phyloP scores from a whole-genome alignment of 2,888 invertebrate genomes.

The Melanotus villosus region DNA sequence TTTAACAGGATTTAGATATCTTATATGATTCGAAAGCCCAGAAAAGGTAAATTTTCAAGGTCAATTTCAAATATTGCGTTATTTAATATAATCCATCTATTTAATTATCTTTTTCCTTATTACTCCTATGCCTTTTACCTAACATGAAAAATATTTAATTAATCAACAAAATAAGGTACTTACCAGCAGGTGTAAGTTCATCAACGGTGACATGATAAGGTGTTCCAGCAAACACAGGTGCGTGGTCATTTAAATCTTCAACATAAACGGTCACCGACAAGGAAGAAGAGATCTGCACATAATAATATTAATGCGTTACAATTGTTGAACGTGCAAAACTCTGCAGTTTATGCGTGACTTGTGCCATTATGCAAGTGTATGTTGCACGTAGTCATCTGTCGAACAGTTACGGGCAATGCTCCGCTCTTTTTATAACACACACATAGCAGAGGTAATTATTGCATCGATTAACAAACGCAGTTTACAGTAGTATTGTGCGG shows the following conservation, averaged over 20 bases:
- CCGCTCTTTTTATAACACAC: background rate
- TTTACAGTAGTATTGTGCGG: too few species aligned
- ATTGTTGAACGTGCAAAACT: conserved; percentile 5
- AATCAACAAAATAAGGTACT: too few species aligned
- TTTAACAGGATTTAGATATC: too few species aligned
- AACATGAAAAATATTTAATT: too few species aligned
- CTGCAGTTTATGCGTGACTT: conserved; percentile 10
- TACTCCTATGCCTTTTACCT: too few species aligned
- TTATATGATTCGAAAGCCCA: too few species aligned
- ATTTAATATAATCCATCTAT: too few species aligned
- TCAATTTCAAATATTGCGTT: too few species aligned
- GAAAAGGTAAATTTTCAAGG: too few species aligned
- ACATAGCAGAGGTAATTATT: conserved; percentile 10
- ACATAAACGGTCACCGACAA: conserved; percentile 90
- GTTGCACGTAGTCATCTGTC: conserved; percentile 20
- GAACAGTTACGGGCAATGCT: conserved; percentile 21
- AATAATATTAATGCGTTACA: conserved; percentile 1
- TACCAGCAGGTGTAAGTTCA: conserved; percentile 84
- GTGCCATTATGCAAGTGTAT: conserved; percentile 14
- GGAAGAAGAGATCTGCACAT: conserved; percentile 79
- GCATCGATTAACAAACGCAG: background rate
- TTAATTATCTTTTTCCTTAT: too few species aligned
- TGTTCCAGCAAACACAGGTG: conserved; percentile 82
- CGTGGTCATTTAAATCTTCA: conserved; percentile 90
- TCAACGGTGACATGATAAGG: conserved; percentile 87